Percentiles rank a stretch among this genome's conserved stretches.
phyloP scores from a whole-genome alignment of 2,888 invertebrate species.

The Eupithecia exiguata region DNA sequence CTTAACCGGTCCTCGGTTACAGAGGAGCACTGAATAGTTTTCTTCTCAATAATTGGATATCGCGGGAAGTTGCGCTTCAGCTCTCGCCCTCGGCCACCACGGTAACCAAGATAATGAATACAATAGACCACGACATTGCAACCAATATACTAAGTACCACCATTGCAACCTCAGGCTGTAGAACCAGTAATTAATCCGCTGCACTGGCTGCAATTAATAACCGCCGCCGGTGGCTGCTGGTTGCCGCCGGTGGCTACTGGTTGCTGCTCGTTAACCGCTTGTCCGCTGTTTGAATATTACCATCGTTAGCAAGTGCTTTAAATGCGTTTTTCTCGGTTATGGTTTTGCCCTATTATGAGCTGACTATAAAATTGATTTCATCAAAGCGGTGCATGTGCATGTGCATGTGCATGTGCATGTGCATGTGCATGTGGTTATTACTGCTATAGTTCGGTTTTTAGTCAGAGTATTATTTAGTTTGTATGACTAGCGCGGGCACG shows the following conservation, averaged over 20 bases:
- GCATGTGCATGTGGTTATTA: not conserved
- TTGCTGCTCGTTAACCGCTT: constrained; percentile 3
- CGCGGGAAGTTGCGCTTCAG: not conserved
- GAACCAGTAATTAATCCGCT: constrained; percentile 3
- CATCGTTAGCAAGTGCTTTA: not conserved
- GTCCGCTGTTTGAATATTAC: not conserved
- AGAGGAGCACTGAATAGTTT: too few species aligned
- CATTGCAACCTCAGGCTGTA: not conserved
- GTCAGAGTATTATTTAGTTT: not conserved
- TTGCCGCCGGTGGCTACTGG: not conserved
- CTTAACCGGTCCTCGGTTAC: too few species aligned
- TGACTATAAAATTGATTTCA: not conserved
- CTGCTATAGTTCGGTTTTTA: not conserved
- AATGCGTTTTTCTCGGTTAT: not conserved
- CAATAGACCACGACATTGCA: not conserved
- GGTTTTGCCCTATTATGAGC: not conserved
- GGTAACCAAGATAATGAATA: not conserved
- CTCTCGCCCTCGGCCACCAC: not conserved
- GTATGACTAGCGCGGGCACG: not conserved
- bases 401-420: too few species aligned
- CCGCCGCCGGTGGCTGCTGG: not conserved
- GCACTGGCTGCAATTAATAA: constrained; percentile 1
- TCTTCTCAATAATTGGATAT: not conserved
- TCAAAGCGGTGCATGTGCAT: too few species aligned
- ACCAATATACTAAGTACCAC: not conserved